Evolutionary conservation across 2,797 vertebrate species (phyloP).

Genomic region (Arrhamphus sclerolepis): DNA sequence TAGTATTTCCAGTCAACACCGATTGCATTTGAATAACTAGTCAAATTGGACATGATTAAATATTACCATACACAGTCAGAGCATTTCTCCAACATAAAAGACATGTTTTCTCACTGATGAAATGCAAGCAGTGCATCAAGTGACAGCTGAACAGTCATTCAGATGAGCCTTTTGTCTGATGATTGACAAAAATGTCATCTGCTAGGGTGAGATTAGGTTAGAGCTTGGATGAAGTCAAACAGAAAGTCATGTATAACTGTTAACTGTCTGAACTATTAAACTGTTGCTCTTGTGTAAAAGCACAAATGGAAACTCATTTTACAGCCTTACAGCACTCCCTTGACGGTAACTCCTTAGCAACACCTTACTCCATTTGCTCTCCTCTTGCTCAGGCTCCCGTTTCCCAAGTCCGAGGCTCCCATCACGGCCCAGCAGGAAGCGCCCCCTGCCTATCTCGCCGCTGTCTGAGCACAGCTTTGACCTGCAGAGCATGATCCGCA

Average conservation of each 20-base stretch:
- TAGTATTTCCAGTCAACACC: conserved; percentile 78
- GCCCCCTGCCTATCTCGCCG: conserved; percentile 93
- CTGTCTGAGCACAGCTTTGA: conserved; percentile 97
- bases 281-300: conserved; percentile 4
- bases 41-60: conserved; percentile 82
- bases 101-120: conserved; percentile 70
- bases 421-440: conserved; percentile 92
- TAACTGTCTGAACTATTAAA: too few relatives aligned
- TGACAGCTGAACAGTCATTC: conserved; percentile 72
- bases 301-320: conserved; percentile 1
- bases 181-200: conserved; percentile 75
- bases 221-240: conserved; percentile 53
- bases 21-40: conserved; percentile 80
- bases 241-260: conserved; percentile 26
- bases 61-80: conserved; percentile 77
- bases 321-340: neutral
- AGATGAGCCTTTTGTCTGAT: conserved; percentile 70
- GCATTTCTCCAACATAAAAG: conserved; percentile 75
- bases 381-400: conserved; percentile 84
- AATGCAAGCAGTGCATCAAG: conserved; percentile 76
- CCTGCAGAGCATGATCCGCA: conserved; percentile 97
- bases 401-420: conserved; percentile 92
- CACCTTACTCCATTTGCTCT: neutral
- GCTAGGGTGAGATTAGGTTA: conserved; percentile 67
- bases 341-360: too few relatives aligned